Conservation (phyloP, 2,888 invertebrate species). For the Andrena bucephala region DNA sequence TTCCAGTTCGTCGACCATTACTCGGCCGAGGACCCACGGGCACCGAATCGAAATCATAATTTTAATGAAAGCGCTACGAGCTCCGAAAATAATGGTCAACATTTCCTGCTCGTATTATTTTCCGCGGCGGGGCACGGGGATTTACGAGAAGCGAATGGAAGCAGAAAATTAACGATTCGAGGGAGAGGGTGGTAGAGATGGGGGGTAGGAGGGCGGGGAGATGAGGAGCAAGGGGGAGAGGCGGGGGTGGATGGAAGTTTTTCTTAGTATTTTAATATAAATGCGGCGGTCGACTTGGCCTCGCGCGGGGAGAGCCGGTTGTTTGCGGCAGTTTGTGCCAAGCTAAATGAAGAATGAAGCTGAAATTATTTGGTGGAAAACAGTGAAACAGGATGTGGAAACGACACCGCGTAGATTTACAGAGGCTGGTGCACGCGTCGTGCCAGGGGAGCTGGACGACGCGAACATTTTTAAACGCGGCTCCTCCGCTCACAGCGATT, state of each 20-base stretch:
- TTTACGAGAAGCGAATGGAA: conserved; percentile 85
- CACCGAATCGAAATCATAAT: conserved; percentile 73
- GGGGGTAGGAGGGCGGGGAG: conserved; percentile 47
- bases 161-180: conserved; percentile 85
- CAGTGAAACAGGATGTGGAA: conserved; percentile 85
- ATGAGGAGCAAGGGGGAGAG: conserved; percentile 35
- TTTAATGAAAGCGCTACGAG: conserved; percentile 79
- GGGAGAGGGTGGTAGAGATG: conserved; percentile 56
- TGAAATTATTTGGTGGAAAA: conserved; percentile 85
- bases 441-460: conserved; percentile 47
- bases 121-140: conserved; percentile 77
- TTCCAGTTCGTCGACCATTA: background rate
- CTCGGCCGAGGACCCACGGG: conserved; percentile 20
- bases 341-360: conserved; percentile 85
- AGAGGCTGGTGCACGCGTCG: conserved; percentile 71
- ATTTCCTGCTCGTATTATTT: conserved; percentile 85
- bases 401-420: conserved; percentile 84
- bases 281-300: conserved; percentile 79
- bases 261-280: conserved; percentile 85
- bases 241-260: conserved; percentile 78
- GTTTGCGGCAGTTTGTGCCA: conserved; percentile 85
- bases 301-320: conserved; percentile 77
- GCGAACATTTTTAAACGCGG: conserved; percentile 65
- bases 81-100: conserved; percentile 84
- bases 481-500: conserved; percentile 51